phyloP scores from a whole-genome alignment of 2,113 vertebrate species.

The Raja brachyura region DNA sequence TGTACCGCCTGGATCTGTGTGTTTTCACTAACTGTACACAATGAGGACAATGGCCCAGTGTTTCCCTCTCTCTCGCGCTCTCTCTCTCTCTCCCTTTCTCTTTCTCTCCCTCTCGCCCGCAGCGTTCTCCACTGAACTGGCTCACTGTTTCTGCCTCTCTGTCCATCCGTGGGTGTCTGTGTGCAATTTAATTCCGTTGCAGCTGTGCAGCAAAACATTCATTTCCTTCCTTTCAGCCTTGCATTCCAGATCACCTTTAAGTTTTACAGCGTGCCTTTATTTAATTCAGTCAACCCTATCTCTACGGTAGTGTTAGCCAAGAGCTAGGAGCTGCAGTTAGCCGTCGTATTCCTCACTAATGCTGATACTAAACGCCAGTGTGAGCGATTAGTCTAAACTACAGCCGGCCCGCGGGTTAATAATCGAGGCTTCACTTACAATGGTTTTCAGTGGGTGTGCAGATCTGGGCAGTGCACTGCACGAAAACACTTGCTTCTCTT shows the following conservation, averaged over 20 bases:
- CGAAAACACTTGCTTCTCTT: not conserved
- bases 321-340: not conserved
- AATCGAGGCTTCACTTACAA: not conserved
- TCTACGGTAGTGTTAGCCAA: not conserved
- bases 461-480: not conserved
- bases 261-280: not conserved
- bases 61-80: not conserved
- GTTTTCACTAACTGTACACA: not conserved
- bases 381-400: not conserved
- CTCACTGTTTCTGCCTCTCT: not conserved
- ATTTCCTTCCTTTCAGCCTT: not conserved
- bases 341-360: not conserved
- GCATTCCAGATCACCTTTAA: not conserved
- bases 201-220: not conserved
- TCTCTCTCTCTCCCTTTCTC: no score
- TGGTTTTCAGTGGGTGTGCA: not conserved
- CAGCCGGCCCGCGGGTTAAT: not conserved
- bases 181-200: not conserved
- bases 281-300: not conserved
- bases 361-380: not conserved
- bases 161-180: no score
- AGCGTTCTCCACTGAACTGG: not conserved
- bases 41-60: conserved; percentile 18
- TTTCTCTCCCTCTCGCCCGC: not conserved
- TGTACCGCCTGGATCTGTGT: not conserved